Evolutionary conservation across 2,888 invertebrate genomes (phyloP), one percentile per base, ranked within the genome.

Genomic region (Apamea monoglypha): DNA sequence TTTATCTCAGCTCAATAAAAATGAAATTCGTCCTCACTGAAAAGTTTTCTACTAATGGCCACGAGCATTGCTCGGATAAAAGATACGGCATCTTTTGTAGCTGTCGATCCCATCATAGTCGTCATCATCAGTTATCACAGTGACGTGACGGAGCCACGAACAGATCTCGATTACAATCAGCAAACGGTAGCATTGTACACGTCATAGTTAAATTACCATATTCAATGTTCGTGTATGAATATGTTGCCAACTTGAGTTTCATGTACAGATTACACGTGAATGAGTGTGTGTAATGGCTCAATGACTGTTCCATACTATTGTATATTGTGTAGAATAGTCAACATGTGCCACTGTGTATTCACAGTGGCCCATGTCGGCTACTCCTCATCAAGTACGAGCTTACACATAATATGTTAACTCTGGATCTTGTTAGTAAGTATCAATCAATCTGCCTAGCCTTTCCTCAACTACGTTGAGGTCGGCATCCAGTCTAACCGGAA

Each of bases 141-240:
- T 14, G 47, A 64, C 69, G 32, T 32, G 53, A 70, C 16, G 21
- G 47, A 47, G 10, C 36, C 18, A 56, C 59, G 70, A 68, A 83
- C 59, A 53, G 72, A 61, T 73, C 18, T 16, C 21, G 81, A 87
- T 81, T 18, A 81, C 74, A 56, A 83, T 77, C 78, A 80, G 76
- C 69, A 14, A 67, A 61, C 66, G 63, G 44, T 70, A 63, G 50
- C 32, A 61, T 50, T 32, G 71, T 71, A 47, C 36, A 70, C 76
- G 69, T 83, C 78, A 86, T 83, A 80, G 87, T 87, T 80, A 87
- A 84, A 83, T 87, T 83, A 63, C 56, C 86, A 88, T 82, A 86
- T 79, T 78, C 74, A 76, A 75, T 76, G 76, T 74, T n/a, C 14
- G 53, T 81, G 61, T 64, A 61, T 74, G 63, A 64, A 64, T 79